Percentiles rank a stretch among this genome's conserved stretches.
These are phyloP conservation scores for Balanococcus diminutus DNA, from an alignment of 2,888 invertebrate genomes.

Conservation along the genomic window DNA sequence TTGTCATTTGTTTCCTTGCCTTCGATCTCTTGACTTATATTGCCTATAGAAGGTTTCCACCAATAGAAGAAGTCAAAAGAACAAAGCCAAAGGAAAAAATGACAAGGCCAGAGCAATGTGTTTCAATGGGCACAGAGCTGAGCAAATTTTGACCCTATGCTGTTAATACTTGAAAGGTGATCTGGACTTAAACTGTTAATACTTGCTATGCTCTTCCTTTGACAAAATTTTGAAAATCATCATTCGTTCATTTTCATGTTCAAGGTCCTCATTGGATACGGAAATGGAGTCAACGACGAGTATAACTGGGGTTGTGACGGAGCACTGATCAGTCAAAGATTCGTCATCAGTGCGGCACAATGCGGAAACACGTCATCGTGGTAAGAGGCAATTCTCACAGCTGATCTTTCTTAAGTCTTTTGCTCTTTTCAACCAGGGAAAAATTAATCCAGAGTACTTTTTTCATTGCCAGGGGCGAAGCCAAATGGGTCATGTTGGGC, in stretches of 20 bases:
- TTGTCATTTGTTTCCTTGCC: too few species aligned
- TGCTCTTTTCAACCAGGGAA: not conserved
- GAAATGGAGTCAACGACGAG: not conserved
- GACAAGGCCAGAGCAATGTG: too few species aligned
- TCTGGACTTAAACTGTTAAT: too few species aligned
- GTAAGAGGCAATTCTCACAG: not conserved
- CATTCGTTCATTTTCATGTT: not conserved
- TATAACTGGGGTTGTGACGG: not conserved
- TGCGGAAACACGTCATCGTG: not conserved
- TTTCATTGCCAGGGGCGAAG: not conserved
- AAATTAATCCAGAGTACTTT: not conserved
- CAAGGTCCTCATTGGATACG: not conserved
- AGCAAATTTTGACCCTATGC: too few species aligned
- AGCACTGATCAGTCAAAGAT: not conserved
- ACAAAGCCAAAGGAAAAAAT: too few species aligned
- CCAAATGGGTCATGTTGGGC: not conserved
- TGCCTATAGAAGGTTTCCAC: too few species aligned
- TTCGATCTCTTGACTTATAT: too few species aligned
- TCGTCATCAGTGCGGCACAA: not conserved
- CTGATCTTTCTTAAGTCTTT: not conserved
- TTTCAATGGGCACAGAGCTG: too few species aligned
- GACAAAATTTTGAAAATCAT: too few species aligned
- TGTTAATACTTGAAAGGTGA: too few species aligned
- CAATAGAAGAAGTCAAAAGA: too few species aligned
- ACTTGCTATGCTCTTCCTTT: too few species aligned